Conservation (phyloP, 1,140 invertebrate species). For the Trichonephila clavata region DNA sequence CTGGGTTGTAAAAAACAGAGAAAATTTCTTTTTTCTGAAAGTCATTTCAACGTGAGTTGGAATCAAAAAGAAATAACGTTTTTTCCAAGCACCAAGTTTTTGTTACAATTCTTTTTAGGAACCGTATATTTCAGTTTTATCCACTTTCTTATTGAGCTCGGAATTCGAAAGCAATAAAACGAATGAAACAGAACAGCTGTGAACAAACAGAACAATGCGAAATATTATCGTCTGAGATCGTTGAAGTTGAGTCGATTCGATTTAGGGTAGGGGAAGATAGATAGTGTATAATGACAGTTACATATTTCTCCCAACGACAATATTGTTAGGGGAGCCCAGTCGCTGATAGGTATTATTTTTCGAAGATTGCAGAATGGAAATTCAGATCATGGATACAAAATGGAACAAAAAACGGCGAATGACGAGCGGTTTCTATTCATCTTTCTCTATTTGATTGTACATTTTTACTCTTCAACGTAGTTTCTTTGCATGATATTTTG, state of each 20-base stretch:
- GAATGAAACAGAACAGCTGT: constrained; percentile 29
- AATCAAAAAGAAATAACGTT: not conserved
- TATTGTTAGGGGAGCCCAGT: not conserved
- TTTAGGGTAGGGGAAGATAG: not conserved
- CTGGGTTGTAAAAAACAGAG: not conserved
- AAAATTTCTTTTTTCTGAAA: not conserved
- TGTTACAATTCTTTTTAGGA: not conserved
- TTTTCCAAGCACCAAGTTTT: not conserved
- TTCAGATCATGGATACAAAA: not conserved
- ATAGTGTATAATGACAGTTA: constrained; percentile 1
- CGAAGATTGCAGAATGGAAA: not conserved
- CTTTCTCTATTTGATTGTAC: not conserved
- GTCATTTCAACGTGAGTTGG: not conserved
- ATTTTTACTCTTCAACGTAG: not conserved
- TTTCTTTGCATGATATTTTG: not conserved
- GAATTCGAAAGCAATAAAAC: constrained; percentile 19
- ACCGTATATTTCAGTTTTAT: not conserved
- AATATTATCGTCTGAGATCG: constrained; percentile 32
- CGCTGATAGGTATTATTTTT: constrained; percentile 1
- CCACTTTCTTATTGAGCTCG: not conserved
- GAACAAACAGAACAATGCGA: constrained; percentile 37
- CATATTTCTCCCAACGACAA: constrained; percentile 16
- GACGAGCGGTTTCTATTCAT: not conserved
- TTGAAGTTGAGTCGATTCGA: constrained; percentile 20
- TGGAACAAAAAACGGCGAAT: not conserved